Conservation (phyloP, 1,140 invertebrate genomes). For the Rhagoletis pomonella region DNA sequence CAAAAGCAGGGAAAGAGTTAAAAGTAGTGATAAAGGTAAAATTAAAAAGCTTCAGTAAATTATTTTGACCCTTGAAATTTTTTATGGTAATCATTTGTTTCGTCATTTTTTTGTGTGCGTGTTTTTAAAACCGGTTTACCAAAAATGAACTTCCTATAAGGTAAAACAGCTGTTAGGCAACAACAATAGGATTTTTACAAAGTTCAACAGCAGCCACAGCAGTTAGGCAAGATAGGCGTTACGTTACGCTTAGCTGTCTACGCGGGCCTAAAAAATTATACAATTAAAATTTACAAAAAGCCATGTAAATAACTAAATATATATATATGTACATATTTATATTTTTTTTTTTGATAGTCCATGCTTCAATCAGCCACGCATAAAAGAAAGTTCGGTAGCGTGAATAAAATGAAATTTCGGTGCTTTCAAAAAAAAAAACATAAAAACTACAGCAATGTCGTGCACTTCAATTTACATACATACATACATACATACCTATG, state of each 20-base stretch:
- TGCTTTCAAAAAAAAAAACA: slow-evolving; percentile 40
- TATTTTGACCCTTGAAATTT: slow-evolving; percentile 54
- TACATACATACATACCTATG: not conserved
- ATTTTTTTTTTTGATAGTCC: not conserved
- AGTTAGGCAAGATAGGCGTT: not conserved
- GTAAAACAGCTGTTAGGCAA: not conserved
- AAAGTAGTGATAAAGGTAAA: slow-evolving; percentile 16
- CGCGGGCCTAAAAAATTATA: no score
- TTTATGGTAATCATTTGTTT: not conserved
- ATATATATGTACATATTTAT: no score
- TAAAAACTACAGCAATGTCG: slow-evolving; percentile 33
- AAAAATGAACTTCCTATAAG: not conserved
- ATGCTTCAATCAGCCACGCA: slow-evolving; percentile 32
- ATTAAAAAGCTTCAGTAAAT: slow-evolving; percentile 49
- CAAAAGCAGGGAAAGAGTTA: not conserved
- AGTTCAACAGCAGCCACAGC: not conserved
- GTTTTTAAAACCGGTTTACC: not conserved
- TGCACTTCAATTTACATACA: not conserved
- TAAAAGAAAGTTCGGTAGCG: slow-evolving; percentile 51
- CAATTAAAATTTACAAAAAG: no score
- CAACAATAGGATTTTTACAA: not conserved
- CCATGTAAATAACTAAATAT: no score
- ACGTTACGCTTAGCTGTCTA: not conserved
- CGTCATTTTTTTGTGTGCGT: not conserved
- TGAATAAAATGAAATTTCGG: slow-evolving; percentile 34